Conservation (phyloP, 2,888 invertebrate species). For the Peribatodes rhomboidaria region DNA sequence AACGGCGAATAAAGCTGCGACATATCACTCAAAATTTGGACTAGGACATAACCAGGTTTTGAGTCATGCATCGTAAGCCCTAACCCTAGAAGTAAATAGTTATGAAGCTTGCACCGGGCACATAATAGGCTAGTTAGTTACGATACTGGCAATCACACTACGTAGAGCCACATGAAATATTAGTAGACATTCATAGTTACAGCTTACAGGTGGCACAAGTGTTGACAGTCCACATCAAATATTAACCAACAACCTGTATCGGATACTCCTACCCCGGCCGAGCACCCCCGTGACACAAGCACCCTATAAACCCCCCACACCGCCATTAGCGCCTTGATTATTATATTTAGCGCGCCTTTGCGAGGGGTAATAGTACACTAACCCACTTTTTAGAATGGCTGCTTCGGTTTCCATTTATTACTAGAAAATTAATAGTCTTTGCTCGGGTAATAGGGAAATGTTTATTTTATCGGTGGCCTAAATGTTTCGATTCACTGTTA, state of each 20-base stretch:
- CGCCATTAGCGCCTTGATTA: slow-evolving; percentile 33
- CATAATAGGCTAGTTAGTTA: too few relatives aligned
- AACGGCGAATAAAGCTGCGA: too few relatives aligned
- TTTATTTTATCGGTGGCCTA: not conserved
- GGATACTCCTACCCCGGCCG: slow-evolving; percentile 12
- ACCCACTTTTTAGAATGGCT: slow-evolving; percentile 27
- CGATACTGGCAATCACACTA: not conserved
- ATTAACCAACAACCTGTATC: slow-evolving; percentile 35
- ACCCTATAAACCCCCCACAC: slow-evolving; percentile 23
- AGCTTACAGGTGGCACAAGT: slow-evolving; percentile 17
- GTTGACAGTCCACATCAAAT: slow-evolving; percentile 33
- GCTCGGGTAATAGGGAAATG: not conserved
- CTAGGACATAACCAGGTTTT: too few relatives aligned
- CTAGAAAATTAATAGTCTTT: slow-evolving; percentile 5
- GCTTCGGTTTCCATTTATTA: slow-evolving; percentile 18
- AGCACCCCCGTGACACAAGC: slow-evolving; percentile 21
- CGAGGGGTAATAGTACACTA: slow-evolving; percentile 34
- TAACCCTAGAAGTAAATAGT: too few relatives aligned
- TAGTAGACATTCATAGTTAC: not conserved
- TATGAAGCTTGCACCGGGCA: too few relatives aligned
- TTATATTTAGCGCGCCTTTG: slow-evolving; percentile 35
- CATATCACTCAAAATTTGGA: too few relatives aligned
- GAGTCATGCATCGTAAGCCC: too few relatives aligned
- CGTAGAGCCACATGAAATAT: not conserved
- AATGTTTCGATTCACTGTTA: not conserved